Base-by-base conservation (phyloP, 1,140 invertebrate species). In the Helicoverpa zea region DNA sequence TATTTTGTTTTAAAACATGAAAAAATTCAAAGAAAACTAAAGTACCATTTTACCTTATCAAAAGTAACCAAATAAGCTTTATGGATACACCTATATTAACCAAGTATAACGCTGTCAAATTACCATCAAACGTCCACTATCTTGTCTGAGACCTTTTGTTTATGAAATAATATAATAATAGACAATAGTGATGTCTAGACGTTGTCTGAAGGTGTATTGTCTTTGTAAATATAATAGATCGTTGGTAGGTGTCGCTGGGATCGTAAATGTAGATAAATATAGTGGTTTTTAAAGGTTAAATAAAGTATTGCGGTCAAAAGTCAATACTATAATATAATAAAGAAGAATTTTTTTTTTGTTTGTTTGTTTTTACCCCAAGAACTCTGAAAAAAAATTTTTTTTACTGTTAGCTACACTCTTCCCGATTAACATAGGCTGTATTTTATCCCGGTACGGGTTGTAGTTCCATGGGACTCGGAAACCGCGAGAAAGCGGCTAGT, bases 81-180 rank as follows among this genome's bases (percentile, higher is more conserved):
- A 66, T 18, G 10, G 13, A 35, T 35, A 61, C 35, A 61, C 23
- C 59, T 49, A n/a, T n/a, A 43, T 66, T 49, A 66, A 49, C 63
- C 14, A 66, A 14, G 10, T 49, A 66, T 66, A 47, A 66, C 47
- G 43, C 63, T 66, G 63, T 66, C 63, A 49, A 66, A 49, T 66
- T 66, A 66, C 43, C 47, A 35, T 66, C 63, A 49, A 66, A 13
- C 43, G 43, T 49, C 63, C 63, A 49, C 63, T 49, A 43, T 35
- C 63, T 66, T 66, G 16, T 66, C 47, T 49, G 43, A 10, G 49
- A 66, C 11, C 43, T 66, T 49, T 66, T 66, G 63, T 49, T 11
- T 35, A 35, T 35, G 1, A 35, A 35, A 35, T 35, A 35, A 35
- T 35, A 3, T 7, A 35, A 35, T 35, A 35, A 5, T 66, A 49